Conservation (phyloP, 1,140 invertebrate genomes). For the Camponotus floridanus region DNA sequence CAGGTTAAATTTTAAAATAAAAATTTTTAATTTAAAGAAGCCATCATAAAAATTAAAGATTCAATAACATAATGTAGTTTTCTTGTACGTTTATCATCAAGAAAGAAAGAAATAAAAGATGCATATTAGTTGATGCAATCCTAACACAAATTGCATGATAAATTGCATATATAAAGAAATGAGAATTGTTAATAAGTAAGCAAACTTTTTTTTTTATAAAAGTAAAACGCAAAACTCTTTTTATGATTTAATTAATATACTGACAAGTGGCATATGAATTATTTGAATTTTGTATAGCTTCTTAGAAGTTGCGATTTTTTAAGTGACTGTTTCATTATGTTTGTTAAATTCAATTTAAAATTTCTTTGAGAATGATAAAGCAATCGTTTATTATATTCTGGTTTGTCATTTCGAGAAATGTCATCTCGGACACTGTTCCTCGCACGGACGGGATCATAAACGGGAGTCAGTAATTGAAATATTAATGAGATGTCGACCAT, state of each 20-base stretch:
- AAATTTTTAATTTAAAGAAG: not conserved
- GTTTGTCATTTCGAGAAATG: constrained; percentile 30
- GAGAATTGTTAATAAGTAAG: not conserved
- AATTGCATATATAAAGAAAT: not conserved
- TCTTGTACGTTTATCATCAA: not conserved
- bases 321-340: not conserved
- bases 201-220: not conserved
- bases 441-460: constrained; percentile 60
- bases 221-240: not conserved
- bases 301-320: not conserved
- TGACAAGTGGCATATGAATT: not conserved
- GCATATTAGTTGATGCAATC: not conserved
- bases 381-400: constrained; percentile 40
- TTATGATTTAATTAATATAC: not conserved
- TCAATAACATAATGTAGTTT: not conserved
- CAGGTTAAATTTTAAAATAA: too few species aligned
- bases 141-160: not conserved
- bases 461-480: constrained; percentile 71
- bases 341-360: constrained; percentile 50
- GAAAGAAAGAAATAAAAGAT: not conserved
- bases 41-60: not conserved
- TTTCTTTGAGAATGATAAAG: constrained; percentile 48
- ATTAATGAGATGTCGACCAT: constrained; percentile 67
- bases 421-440: constrained; percentile 6
- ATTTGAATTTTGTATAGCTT: not conserved